Conservation (phyloP, 2,797 vertebrate genomes). For the Amphiprion clarkii region DNA sequence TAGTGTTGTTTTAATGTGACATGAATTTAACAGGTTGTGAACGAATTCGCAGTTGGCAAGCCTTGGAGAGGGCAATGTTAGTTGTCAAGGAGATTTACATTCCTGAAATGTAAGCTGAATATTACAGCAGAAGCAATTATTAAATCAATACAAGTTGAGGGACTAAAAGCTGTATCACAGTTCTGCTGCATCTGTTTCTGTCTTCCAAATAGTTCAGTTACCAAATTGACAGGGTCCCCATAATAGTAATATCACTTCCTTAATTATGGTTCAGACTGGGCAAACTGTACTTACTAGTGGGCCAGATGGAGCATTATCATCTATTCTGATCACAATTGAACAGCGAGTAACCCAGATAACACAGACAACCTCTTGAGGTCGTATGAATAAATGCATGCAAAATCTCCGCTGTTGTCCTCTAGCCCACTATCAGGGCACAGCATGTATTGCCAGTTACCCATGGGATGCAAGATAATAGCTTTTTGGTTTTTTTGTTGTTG, state of each 20-base stretch:
- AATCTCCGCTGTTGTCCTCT: too few relatives aligned
- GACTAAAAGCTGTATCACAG: background rate
- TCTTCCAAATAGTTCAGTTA: background rate
- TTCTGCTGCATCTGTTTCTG: background rate
- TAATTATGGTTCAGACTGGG: background rate
- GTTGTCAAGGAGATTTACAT: conserved; percentile 56
- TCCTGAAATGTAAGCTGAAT: conserved; percentile 46
- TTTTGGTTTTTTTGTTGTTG: too few relatives aligned
- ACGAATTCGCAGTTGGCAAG: conserved; percentile 41
- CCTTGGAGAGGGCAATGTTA: conserved; percentile 33
- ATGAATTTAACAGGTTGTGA: conserved; percentile 48
- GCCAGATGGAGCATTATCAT: too few relatives aligned
- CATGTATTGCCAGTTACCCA: too few relatives aligned
- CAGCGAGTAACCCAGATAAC: too few relatives aligned
- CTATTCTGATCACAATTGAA: too few relatives aligned
- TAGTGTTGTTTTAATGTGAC: conserved; percentile 50
- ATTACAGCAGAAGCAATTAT: background rate
- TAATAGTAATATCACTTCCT: background rate
- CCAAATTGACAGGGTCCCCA: background rate
- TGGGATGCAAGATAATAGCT: too few relatives aligned
- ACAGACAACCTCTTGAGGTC: too few relatives aligned
- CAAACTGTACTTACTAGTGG: too few relatives aligned
- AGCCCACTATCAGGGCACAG: too few relatives aligned
- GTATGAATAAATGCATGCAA: too few relatives aligned
- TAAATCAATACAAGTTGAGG: background rate